These are phyloP conservation scores for Struthio camelus DNA, from an alignment of 2,113 vertebrate species.

Conservation along the genomic window DNA sequence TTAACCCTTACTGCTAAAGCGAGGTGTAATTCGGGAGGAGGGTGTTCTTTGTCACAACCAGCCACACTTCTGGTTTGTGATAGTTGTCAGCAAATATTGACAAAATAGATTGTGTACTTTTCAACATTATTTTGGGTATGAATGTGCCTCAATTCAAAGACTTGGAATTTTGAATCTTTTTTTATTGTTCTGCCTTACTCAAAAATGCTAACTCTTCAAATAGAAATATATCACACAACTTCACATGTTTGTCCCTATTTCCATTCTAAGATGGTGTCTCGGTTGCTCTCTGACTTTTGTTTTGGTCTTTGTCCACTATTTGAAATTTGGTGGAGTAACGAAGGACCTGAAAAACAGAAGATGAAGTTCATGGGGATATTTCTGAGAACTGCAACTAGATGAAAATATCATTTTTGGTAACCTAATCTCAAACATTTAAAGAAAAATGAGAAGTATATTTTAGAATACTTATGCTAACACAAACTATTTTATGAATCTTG, in stretches of 20 bases:
- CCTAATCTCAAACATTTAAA: slow-evolving; percentile 3
- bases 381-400: neutral
- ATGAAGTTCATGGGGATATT: neutral
- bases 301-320: slow-evolving; percentile 18
- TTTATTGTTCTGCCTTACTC: neutral
- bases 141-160: neutral
- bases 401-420: neutral
- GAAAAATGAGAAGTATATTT: neutral
- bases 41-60: neutral
- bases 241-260: neutral
- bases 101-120: neutral
- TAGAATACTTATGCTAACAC: neutral
- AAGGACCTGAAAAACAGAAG: neutral
- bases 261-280: neutral
- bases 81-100: neutral
- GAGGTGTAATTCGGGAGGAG: neutral
- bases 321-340: neutral
- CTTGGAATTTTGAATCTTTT: neutral
- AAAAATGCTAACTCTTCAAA: neutral
- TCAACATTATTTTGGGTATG: neutral
- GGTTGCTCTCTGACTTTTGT: neutral
- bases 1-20: neutral
- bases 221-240: neutral
- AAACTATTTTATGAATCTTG: slow-evolving; percentile 4
- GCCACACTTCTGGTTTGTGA: neutral